These are phyloP conservation scores for Cottoperca gobio DNA, from an alignment of 2,797 vertebrate species.

Conservation along the genomic window DNA sequence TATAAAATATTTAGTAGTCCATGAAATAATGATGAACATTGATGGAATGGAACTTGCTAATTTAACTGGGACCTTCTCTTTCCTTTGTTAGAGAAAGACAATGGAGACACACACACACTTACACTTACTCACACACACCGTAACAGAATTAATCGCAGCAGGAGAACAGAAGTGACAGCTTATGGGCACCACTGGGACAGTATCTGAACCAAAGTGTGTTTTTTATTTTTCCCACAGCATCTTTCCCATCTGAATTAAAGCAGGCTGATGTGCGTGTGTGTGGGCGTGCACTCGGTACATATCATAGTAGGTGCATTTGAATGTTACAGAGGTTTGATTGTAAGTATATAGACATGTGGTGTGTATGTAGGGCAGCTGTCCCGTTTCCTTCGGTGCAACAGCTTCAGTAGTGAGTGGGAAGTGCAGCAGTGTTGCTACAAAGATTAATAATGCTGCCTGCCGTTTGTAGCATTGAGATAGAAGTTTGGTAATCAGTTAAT, in stretches of 20 bases:
- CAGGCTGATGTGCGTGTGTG: neutral
- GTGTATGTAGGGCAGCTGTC: constrained; percentile 74
- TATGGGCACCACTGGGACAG: constrained; percentile 44
- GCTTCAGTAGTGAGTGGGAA: constrained; percentile 61
- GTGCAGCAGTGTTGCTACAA: constrained; percentile 52
- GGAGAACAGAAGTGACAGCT: constrained; percentile 57
- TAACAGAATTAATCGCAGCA: constrained; percentile 41
- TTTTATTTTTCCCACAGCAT: constrained; percentile 25
- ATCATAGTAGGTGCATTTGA: constrained; percentile 38
- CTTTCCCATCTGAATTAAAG: constrained; percentile 15
- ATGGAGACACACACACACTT: constrained; percentile 3
- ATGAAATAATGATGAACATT: constrained; percentile 88
- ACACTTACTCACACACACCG: constrained; percentile 2
- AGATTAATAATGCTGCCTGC: constrained; percentile 77
- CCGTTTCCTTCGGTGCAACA: constrained; percentile 49
- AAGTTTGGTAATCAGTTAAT: constrained; percentile 84
- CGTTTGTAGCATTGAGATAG: constrained; percentile 74
- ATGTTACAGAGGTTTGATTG: constrained; percentile 46
- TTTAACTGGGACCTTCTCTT: constrained; percentile 76
- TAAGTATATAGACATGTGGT: constrained; percentile 19
- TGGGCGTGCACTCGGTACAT: constrained; percentile 19
- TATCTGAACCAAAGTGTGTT: constrained; percentile 53
- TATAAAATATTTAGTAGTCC: constrained; percentile 83
- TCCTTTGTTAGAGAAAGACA: constrained; percentile 62
- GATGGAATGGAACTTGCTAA: constrained; percentile 88